phyloP scores from a whole-genome alignment of 2,797 vertebrate species.

The Kryptolebias ocellatus region DNA sequence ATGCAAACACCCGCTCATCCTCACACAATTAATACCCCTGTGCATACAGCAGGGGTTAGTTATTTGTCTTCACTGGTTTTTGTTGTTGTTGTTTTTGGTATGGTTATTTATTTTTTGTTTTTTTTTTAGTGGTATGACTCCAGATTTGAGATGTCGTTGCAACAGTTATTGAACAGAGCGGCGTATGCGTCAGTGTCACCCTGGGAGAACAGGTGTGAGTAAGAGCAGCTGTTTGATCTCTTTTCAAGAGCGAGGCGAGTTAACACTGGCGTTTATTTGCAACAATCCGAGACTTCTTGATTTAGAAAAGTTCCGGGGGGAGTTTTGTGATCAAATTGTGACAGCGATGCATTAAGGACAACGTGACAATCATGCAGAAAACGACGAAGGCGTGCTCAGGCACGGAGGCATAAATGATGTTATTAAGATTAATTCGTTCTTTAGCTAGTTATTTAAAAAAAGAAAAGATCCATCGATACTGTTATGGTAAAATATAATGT shows the following conservation, averaged over 20 bases:
- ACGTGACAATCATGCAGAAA: constrained; percentile 28
- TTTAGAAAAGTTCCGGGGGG: constrained; percentile 57
- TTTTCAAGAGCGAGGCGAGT: constrained; percentile 78
- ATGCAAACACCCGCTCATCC: constrained; percentile 47
- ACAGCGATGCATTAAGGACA: constrained; percentile 53
- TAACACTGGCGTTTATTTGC: constrained; percentile 76
- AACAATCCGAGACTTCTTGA: constrained; percentile 72
- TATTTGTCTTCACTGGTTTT: constrained; percentile 60
- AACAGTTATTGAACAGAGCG: constrained; percentile 71
- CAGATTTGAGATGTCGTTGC: constrained; percentile 65
- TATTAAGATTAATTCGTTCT: too few relatives aligned
- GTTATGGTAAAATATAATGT: too few relatives aligned
- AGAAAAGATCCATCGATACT: too few relatives aligned
- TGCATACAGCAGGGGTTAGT: constrained; percentile 44
- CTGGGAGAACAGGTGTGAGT: constrained; percentile 84
- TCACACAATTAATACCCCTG: constrained; percentile 37
- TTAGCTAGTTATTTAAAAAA: too few relatives aligned
- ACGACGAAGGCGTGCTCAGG: constrained; percentile 6
- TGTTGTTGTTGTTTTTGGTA: constrained; percentile 1
- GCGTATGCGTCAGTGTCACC: constrained; percentile 82
- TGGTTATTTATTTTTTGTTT: constrained; percentile 14
- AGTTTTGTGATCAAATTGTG: constrained; percentile 42
- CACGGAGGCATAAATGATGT: not conserved
- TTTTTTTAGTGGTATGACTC: constrained; percentile 33
- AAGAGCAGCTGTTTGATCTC: constrained; percentile 84